Conservation (phyloP, 2,888 invertebrate species). For the Nebria brevicollis region DNA sequence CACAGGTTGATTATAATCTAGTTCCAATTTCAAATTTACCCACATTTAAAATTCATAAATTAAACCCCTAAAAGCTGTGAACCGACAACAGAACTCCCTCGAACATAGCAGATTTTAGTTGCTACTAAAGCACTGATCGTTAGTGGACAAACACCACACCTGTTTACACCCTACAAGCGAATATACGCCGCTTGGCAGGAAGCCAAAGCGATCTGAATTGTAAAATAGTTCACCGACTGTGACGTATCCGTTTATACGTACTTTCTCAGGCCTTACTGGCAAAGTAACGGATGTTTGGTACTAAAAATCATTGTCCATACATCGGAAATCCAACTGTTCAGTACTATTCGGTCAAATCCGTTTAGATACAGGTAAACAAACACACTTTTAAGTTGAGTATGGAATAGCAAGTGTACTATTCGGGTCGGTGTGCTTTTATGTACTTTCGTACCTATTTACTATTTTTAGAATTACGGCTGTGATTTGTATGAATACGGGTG, state of each 20-base stretch:
- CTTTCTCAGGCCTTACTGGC: background rate
- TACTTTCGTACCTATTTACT: too few species aligned
- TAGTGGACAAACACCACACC: background rate
- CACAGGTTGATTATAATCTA: background rate
- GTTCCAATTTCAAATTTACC: background rate
- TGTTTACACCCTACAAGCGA: slow-evolving; percentile 5
- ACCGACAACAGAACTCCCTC: slow-evolving; percentile 2
- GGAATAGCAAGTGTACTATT: background rate
- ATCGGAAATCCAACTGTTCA: background rate
- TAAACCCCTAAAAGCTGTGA: slow-evolving; percentile 9
- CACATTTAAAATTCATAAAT: background rate
- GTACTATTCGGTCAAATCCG: background rate
- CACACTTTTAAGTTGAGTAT: too few species aligned
- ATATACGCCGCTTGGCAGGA: slow-evolving; percentile 6
- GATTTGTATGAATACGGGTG: too few species aligned
- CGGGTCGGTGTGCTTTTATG: background rate
- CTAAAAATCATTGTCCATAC: background rate
- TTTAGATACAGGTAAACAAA: background rate
- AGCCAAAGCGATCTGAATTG: background rate
- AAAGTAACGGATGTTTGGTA: slow-evolving; percentile 12
- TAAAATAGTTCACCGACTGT: slow-evolving; percentile 10
- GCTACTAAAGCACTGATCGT: background rate
- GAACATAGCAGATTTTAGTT: background rate
- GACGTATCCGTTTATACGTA: slow-evolving; percentile 15
- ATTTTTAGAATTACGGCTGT: too few species aligned